Percentiles rank a stretch among this genome's conserved stretches.
These are phyloP conservation scores for Seriola aureovittata DNA, from an alignment of 2,113 vertebrate genomes.

Conservation along the genomic window DNA sequence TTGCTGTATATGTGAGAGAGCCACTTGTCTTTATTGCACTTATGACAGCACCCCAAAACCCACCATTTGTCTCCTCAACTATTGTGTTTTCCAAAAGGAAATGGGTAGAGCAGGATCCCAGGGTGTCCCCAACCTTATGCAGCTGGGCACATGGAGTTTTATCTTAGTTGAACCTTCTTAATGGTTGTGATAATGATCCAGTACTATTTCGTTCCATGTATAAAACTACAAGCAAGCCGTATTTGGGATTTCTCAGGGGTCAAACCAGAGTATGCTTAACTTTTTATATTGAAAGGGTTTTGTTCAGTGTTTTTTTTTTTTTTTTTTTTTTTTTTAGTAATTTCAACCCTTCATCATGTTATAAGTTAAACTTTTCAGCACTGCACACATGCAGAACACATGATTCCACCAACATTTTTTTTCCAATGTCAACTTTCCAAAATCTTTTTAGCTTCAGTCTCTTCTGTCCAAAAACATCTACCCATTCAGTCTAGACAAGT, in stretches of 20 bases:
- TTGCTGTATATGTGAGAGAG: constrained; percentile 25
- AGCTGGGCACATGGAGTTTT: not conserved
- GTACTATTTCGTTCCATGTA: not conserved
- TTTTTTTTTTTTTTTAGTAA: not conserved
- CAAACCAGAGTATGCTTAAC: not conserved
- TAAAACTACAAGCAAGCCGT: not conserved
- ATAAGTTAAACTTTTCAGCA: not conserved
- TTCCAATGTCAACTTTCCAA: too few species aligned
- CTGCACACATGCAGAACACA: too few species aligned
- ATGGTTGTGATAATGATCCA: constrained; percentile 4
- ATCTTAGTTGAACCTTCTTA: not conserved
- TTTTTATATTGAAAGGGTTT: too few species aligned
- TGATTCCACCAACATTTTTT: too few species aligned
- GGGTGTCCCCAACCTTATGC: not conserved
- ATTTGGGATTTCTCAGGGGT: not conserved
- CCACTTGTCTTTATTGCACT: constrained; percentile 42
- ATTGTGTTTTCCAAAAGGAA: not conserved
- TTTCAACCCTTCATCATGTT: not conserved
- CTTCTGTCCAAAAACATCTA: too few species aligned
- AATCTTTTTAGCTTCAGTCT: too few species aligned
- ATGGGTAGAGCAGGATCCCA: not conserved
- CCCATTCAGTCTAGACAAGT: too few species aligned
- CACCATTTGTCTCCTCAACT: constrained; percentile 41
- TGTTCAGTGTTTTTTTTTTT: not conserved
- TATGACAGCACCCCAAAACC: constrained; percentile 17